Conservation (phyloP, 1,140 invertebrate species). For the Drosophila biarmipes region DNA sequence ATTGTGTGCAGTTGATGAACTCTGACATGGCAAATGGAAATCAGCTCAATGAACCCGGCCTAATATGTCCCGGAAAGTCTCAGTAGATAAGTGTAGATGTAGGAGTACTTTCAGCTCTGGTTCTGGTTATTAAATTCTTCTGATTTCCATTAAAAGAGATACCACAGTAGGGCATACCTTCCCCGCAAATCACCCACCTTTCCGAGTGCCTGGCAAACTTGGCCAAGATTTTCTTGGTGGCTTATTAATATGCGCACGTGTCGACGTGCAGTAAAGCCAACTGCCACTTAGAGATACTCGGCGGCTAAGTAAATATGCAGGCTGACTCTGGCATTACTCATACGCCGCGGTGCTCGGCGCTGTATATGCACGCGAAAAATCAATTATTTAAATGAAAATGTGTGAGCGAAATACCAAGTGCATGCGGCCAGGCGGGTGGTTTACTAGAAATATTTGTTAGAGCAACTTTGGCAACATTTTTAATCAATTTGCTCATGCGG, state of each 20-base stretch:
- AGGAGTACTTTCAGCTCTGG: no score
- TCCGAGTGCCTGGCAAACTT: constrained; percentile 19
- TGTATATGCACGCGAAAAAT: constrained; percentile 75
- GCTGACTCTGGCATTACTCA: constrained; percentile 52
- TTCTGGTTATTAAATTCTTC: no score
- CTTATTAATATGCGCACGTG: constrained; percentile 79
- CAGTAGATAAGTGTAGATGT: no score
- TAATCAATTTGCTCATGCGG: constrained; percentile 66
- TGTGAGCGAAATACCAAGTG: constrained; percentile 51
- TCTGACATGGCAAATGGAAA: constrained; percentile 8
- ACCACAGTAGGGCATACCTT: background rate
- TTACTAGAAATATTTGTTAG: constrained; percentile 68
- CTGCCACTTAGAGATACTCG: constrained; percentile 70
- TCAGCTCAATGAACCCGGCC: constrained; percentile 5
- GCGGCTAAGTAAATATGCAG: constrained; percentile 55
- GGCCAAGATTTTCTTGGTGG: constrained; percentile 52
- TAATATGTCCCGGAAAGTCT: no score
- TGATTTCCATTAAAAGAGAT: background rate
- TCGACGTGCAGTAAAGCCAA: constrained; percentile 70
- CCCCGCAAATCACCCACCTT: background rate
- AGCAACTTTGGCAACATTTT: constrained; percentile 63
- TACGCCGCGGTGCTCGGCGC: constrained; percentile 42
- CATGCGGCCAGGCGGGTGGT: constrained; percentile 55
- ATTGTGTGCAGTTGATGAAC: constrained; percentile 37
- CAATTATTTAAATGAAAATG: constrained; percentile 81